phyloP scores from a whole-genome alignment of 1,140 invertebrate genomes.

The Leptinotarsa undecemlineata region DNA sequence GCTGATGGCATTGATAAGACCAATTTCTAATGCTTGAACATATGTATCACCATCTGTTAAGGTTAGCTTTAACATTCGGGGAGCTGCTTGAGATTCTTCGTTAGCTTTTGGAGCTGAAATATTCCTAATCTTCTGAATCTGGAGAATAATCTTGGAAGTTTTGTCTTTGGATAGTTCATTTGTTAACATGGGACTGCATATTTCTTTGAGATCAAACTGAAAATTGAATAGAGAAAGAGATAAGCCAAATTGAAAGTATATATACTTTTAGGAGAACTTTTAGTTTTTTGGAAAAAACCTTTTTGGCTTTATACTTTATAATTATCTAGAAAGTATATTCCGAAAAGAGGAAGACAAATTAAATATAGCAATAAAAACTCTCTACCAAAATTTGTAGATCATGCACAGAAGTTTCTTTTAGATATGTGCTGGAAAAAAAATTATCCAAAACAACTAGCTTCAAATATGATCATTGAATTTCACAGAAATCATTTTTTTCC shows the following conservation, averaged over 20 bases:
- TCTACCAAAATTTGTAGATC: too few relatives aligned
- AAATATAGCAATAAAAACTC: too few relatives aligned
- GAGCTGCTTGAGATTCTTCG: constrained; percentile 80
- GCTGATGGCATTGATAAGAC: constrained; percentile 67
- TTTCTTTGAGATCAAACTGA: constrained; percentile 79
- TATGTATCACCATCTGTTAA: constrained; percentile 82
- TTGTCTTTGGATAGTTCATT: constrained; percentile 65
- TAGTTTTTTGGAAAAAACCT: too few relatives aligned
- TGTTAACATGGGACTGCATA: constrained; percentile 65
- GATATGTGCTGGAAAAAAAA: too few relatives aligned
- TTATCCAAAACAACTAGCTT: too few relatives aligned
- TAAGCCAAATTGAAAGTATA: not conserved
- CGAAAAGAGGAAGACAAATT: too few relatives aligned
- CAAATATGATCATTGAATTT: too few relatives aligned
- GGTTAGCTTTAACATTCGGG: constrained; percentile 79
- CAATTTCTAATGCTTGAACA: constrained; percentile 76
- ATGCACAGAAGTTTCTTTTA: too few relatives aligned
- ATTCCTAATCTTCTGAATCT: constrained; percentile 87
- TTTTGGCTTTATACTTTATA: too few relatives aligned
- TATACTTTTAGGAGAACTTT: not conserved
- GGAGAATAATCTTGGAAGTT: constrained; percentile 69
- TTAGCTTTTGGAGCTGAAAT: constrained; percentile 87
- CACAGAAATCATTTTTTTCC: too few relatives aligned
- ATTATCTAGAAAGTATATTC: too few relatives aligned
- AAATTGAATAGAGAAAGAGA: constrained; percentile 47